These are phyloP conservation scores for Onychorhynchus coronatus DNA, from an alignment of 2,113 vertebrate genomes.

Conservation along the genomic window DNA sequence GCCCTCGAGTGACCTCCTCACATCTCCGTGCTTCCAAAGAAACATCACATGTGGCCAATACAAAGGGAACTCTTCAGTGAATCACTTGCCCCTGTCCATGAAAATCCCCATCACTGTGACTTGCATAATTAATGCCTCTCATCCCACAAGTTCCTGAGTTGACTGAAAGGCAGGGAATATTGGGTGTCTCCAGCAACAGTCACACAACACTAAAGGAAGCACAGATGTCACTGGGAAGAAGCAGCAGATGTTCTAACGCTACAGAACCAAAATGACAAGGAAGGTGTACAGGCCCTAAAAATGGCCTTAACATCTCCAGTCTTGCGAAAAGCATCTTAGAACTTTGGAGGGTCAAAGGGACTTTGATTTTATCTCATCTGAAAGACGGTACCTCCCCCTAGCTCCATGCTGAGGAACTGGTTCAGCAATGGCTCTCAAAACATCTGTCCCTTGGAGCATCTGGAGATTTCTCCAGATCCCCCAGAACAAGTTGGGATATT, in stretches of 20 bases:
- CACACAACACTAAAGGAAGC: not conserved
- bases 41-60: not conserved
- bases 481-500: not conserved
- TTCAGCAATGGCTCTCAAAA: not conserved
- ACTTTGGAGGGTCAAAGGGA: not conserved
- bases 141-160: not conserved
- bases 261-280: not conserved
- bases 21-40: not conserved
- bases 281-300: not conserved
- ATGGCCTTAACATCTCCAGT: not conserved
- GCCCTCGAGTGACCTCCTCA: fast-evolving
- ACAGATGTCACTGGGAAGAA: not conserved
- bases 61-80: not conserved
- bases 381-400: conserved; percentile 33
- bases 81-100: not conserved
- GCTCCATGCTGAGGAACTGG: conserved; percentile 14
- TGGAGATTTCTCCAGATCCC: not conserved
- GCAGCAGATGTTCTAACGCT: not conserved
- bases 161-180: not conserved
- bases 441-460: not conserved
- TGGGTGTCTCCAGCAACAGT: not conserved
- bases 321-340: not conserved
- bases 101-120: not conserved
- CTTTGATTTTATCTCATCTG: not conserved
- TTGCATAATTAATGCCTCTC: not conserved